Conservation (phyloP, 2,797 vertebrate species). For the Nannoperca obscura region DNA sequence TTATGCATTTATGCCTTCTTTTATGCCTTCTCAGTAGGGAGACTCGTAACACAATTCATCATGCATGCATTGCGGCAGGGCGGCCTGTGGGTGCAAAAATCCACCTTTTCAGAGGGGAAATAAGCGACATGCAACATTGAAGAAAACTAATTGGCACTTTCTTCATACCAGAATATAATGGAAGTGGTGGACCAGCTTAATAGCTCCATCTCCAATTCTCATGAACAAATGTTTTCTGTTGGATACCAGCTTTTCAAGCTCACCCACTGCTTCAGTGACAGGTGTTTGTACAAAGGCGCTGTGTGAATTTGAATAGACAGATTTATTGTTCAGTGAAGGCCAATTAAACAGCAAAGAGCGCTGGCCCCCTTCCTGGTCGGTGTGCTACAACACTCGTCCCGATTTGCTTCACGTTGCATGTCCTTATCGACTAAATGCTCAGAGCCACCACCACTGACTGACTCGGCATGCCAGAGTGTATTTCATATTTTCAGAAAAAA, state of each 20-base stretch:
- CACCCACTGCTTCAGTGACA: conserved; percentile 19
- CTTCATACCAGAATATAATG: conserved; percentile 19
- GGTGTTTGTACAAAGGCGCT: conserved; percentile 13
- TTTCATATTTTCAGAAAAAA: conserved; percentile 42
- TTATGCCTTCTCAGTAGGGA: conserved; percentile 55
- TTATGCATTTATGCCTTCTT: conserved; percentile 63
- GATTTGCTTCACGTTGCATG: conserved; percentile 48
- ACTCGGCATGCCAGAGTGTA: conserved; percentile 17
- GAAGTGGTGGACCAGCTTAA: conserved; percentile 23
- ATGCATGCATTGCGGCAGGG: conserved; percentile 41
- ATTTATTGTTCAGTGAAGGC: conserved; percentile 42
- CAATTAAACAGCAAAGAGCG: conserved; percentile 60
- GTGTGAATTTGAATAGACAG: conserved; percentile 26
- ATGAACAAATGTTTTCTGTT: conserved; percentile 27
- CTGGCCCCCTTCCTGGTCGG: conserved; percentile 14
- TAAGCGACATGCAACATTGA: conserved; percentile 16
- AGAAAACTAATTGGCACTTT: conserved; percentile 28
- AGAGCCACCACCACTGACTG: conserved; percentile 35
- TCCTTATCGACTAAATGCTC: conserved; percentile 48
- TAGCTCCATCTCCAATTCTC: conserved; percentile 15
- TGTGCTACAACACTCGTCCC: conserved; percentile 23
- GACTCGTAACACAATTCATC: conserved; percentile 52
- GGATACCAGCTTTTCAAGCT: conserved; percentile 1
- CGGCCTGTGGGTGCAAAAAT: conserved; percentile 1
- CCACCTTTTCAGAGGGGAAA: conserved; percentile 27